phyloP scores from a whole-genome alignment of 2,888 invertebrate genomes.

The Machimus atricapillus region DNA sequence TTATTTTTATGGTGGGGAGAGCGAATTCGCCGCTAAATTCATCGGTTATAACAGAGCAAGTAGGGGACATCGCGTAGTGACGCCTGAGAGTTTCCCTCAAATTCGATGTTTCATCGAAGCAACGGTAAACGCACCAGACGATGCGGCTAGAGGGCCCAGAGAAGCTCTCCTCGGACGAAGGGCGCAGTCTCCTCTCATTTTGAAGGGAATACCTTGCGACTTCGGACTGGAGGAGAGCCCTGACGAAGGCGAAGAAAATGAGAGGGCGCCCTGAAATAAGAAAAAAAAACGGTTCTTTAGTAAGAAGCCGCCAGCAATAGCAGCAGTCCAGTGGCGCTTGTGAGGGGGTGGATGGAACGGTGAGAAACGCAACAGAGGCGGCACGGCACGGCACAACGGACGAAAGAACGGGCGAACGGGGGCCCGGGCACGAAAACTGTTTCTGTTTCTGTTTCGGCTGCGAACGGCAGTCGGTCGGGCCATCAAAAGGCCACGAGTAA shows the following conservation, averaged over 20 bases:
- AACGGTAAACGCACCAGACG: neutral
- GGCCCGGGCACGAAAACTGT: neutral
- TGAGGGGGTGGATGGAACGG: conserved; percentile 3
- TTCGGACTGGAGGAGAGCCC: neutral
- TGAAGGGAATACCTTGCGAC: neutral
- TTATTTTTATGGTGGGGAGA: neutral
- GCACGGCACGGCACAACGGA: neutral
- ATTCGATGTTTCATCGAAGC: neutral
- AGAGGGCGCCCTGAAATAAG: neutral
- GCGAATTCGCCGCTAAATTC: conserved; percentile 4
- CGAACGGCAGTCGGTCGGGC: conserved; percentile 15
- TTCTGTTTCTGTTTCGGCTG: conserved; percentile 11
- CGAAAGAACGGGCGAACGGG: no score
- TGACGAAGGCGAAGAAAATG: neutral
- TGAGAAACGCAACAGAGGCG: neutral
- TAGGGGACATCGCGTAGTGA: neutral
- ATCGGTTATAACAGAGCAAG: neutral
- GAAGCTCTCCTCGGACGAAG: neutral
- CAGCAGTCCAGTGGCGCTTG: conserved; percentile 4
- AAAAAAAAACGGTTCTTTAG: neutral
- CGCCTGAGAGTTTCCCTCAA: neutral
- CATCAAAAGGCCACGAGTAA: conserved; percentile 28
- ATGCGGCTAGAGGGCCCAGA: neutral
- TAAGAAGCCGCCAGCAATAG: neutral
- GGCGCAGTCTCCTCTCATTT: neutral